Evolutionary conservation across 2,797 vertebrate species (phyloP), one percentile per base, ranked within the genome.

Genomic region (Atherinosoma microstoma): DNA sequence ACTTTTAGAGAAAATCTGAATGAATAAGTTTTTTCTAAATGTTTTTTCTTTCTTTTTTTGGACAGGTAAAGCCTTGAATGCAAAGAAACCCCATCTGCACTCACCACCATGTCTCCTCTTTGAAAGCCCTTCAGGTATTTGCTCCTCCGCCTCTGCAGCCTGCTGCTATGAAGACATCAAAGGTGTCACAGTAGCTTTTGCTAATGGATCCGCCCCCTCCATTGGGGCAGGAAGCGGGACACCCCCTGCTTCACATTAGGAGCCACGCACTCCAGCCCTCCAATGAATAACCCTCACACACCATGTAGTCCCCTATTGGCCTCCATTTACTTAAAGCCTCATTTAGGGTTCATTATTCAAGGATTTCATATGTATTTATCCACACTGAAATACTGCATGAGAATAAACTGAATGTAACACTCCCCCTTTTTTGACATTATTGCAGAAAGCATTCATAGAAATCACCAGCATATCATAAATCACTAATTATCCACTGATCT

Each of bases 91-190:
- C 69, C 58, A 68, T 70, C 73, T 81, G 75, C 67, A 82, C 71
- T 54, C 70, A 58, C 71, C 61, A 30, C 66, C 68, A 54, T 70
- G 76, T 70, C 62, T 63, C 7, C 58, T 63, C 27, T 83, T 34
- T 81, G 73, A 81, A 78, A 66, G 45, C 67, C 68, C 64, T 42
- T 45, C 82, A 72, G 73, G 80, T 66, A 79, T 67, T 64, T 36
- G 11, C 18, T 67, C 58, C 66, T 77, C 59, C 70, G 30, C 79
- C 78, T 45, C 81, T 84, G 77, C 84, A 64, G 73, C 59, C 84
- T 60, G 76, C 59, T 63, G 63, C 87, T 86, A 90, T 89, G 85
- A 92, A 85, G 85, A 92, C 85, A 90, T 93, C 91, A 93, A 91
- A 88, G 78, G 78, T 67, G 84, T 87, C 84, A 90, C 84, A 82